Base-by-base conservation (phyloP, 1,140 invertebrate genomes). In the Andricus grossulariae region DNA sequence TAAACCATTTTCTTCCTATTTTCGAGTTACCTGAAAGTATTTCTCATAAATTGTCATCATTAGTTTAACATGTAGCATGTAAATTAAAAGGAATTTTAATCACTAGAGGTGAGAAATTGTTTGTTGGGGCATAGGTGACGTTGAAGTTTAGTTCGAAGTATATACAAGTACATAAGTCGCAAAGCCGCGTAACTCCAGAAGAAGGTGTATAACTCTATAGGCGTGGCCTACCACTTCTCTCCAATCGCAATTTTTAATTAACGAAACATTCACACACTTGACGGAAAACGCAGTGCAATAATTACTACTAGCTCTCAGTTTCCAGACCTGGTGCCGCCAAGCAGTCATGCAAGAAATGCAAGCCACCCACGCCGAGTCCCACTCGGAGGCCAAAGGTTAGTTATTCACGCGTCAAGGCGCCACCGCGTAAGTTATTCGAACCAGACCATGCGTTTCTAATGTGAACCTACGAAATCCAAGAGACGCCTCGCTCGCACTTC, bases 351-450 rank as follows among this genome's bases (percentile, higher is more conserved):
- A 90, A 89, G 87, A 89, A 90, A 89, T 87, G 75, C 85, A 80
- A 85, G 84, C 88, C 88, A 88, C 88, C 88, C 88, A 87, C 83
- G 82, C 81, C 73, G 77, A 80, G 82, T 82, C 82, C 78, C 78
- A 72, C 80, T 81, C 79, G 78, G 82, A 76, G 86, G 85, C 83
- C 86, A 90, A 86, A 88, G 85, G 87, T 89, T 88, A 86, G 84
- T 88, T 88, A 89, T 89, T 89, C 87, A 88, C 83, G 89, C 89
- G 86, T 88, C 84, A 87, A 88, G 88, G 88, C 89, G 89, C 89
- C 89, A 89, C 87, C 81, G 84, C 82, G 82, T 78, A 83, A 88
- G 85, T 89, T 88, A 89, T 89, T 89, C 84, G 85, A 87, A 88
- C 78, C 87, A 88, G 86, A 88, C 86, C 83, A 85, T 87, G 84